phyloP scores from a whole-genome alignment of 2,888 invertebrate genomes.

The Nemoura dubitans region DNA sequence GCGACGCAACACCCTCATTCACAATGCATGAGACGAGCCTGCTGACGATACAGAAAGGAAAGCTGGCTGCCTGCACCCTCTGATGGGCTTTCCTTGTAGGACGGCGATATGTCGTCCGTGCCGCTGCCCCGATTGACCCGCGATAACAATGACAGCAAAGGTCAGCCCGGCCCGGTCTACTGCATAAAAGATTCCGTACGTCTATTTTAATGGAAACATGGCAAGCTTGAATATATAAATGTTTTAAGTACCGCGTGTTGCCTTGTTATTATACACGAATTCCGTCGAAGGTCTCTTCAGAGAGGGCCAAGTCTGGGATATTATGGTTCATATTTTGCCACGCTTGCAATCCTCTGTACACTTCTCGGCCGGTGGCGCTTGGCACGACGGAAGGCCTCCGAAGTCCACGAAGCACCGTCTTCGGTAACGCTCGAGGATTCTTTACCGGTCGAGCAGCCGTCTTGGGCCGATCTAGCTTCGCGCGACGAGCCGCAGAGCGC shows the following conservation, averaged over 20 bases:
- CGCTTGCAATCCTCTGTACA: too few relatives aligned
- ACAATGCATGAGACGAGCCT: background rate
- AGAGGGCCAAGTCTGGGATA: too few relatives aligned
- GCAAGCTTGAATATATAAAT: slow-evolving; percentile 21
- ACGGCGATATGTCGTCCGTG: background rate
- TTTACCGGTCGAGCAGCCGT: too few relatives aligned
- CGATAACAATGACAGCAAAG: slow-evolving; percentile 15
- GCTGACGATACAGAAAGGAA: background rate
- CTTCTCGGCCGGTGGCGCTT: too few relatives aligned
- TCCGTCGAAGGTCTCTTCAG: background rate
- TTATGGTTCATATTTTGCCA: too few relatives aligned
- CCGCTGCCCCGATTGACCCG: background rate
- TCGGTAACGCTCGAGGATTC: too few relatives aligned
- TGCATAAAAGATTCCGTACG: slow-evolving; percentile 1
- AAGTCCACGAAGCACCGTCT: too few relatives aligned
- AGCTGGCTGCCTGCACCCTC: background rate
- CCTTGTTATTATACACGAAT: background rate
- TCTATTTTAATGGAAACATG: slow-evolving; percentile 8
- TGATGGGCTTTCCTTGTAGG: slow-evolving; percentile 4
- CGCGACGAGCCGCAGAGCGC: too few relatives aligned
- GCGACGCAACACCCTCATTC: background rate
- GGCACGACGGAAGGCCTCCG: too few relatives aligned
- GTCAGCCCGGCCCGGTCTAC: background rate
- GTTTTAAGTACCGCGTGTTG: background rate
- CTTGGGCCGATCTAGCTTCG: too few relatives aligned